These are phyloP conservation scores for Eleginops maclovinus DNA, from an alignment of 2,113 vertebrate species.

Conservation along the genomic window DNA sequence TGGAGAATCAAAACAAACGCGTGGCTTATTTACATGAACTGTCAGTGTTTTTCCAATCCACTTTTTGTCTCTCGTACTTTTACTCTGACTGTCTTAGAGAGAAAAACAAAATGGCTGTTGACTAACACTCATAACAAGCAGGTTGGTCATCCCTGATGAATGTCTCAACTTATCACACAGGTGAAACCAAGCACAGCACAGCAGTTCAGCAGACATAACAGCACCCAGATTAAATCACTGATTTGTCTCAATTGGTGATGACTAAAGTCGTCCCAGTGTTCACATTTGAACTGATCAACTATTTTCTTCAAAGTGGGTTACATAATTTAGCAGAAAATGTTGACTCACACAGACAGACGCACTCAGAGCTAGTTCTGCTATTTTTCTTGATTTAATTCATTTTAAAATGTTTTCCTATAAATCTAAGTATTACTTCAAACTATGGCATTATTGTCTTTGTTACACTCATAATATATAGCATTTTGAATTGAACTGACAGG, in stretches of 20 bases:
- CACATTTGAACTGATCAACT: neutral
- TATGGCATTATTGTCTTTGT: no score
- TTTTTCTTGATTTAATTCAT: no score
- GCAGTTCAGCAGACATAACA: neutral
- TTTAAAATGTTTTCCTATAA: no score
- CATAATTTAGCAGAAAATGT: conserved; percentile 1
- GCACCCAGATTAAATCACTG: conserved; percentile 13
- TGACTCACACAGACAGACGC: no score
- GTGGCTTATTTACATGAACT: neutral
- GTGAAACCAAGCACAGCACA: conserved; percentile 27
- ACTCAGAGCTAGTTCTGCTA: neutral
- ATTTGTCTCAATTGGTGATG: conserved; percentile 36
- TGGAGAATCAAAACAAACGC: neutral
- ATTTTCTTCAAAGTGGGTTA: neutral
- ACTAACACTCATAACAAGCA: neutral
- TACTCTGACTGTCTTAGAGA: neutral
- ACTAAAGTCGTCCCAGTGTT: neutral
- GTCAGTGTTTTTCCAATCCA: neutral
- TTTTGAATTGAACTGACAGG: neutral
- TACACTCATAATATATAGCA: no score
- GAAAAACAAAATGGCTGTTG: neutral
- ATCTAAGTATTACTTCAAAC: no score
- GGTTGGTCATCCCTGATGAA: conserved; percentile 10
- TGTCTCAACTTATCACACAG: conserved; percentile 3
- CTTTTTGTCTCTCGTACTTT: neutral